Evolutionary conservation across 2,888 invertebrate genomes (phyloP).

Genomic region (Drosophila nr. perissopoda): DNA sequence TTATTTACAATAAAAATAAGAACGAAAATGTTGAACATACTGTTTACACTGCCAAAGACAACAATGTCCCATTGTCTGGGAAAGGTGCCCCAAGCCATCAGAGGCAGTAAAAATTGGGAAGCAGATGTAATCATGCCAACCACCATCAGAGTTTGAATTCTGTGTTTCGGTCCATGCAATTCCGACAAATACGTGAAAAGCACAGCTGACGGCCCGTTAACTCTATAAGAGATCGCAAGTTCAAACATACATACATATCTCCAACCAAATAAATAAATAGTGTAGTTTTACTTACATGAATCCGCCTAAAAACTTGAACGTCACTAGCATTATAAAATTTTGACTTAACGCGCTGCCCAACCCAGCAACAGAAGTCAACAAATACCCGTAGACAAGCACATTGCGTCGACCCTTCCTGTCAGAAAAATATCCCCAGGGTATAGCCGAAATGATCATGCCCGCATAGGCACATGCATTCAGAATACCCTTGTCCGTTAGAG

Average conservation of each 20-base stretch:
- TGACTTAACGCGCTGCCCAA: conserved; percentile 88
- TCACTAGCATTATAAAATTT: conserved; percentile 88
- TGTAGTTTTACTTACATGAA: conserved; percentile 88
- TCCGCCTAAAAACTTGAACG: conserved; percentile 91
- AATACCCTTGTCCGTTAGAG: conserved; percentile 89
- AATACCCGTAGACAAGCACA: conserved; percentile 89
- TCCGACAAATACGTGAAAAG: conserved; percentile 91
- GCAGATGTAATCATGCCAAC: conserved; percentile 89
- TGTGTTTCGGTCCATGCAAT: conserved; percentile 88
- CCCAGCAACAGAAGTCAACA: conserved; percentile 88
- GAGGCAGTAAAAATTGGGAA: conserved; percentile 88
- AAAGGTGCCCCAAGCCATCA: conserved; percentile 91
- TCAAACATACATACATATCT: not conserved
- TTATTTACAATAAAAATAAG: not conserved
- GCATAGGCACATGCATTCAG: conserved; percentile 90
- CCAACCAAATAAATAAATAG: not conserved
- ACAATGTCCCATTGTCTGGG: conserved; percentile 87
- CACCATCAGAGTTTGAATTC: conserved; percentile 88
- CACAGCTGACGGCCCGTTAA: conserved; percentile 91
- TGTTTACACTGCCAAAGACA: conserved; percentile 83
- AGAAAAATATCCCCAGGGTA: conserved; percentile 92
- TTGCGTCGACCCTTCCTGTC: conserved; percentile 90
- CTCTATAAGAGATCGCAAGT: conserved; percentile 82
- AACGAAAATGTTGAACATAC: conserved; percentile 62
- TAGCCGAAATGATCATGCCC: conserved; percentile 92